Base-by-base conservation (phyloP, 2,888 invertebrate species). In the Melolontha melolontha region DNA sequence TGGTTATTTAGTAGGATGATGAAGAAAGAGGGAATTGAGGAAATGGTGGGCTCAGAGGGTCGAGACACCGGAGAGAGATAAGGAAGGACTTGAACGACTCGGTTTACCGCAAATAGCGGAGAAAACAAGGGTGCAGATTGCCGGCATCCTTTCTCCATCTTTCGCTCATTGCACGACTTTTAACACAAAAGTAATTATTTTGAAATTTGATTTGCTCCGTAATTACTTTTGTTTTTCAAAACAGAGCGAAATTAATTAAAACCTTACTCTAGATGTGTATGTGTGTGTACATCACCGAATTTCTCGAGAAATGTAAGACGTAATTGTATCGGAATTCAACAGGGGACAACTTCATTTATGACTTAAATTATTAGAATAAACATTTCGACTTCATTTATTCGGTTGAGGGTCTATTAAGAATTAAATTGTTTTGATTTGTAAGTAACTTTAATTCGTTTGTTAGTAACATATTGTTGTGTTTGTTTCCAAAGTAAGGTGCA, bases 51-150 rank as follows among this genome's bases (percentile, higher is more conserved):
- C 69, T 71, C 65, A 71, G 70, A 70, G 70, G 70, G 47, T 52
- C 44, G 64, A 42, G 40, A 51, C 16, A 34, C 34, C 34, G 34
- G 34, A 34, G 34, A 34, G 55, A 71, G 73, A 75, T 75, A 75
- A 75, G 72, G 70, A 71, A 76, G 76, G 78, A 73, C 77, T 78
- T 29, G 63, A 81, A 81, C 78, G 80, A 77, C 76, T 78, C 77
- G 81, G 81, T 79, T 77, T 77, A 75, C 82, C 82, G 78, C 82
- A 82, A 82, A 81, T 81, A 80, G 81, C 79, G 75, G 72, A 78
- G 80, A 80, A 80, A 80, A 81, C 81, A 81, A 80, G 80, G 80
- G 81, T 78, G 79, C 79, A 80, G 81, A 82, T 81, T 82, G 81
- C 80, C 79, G 79, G 79, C 80, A 79, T 79, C 78, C 78, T 75